phyloP scores from a whole-genome alignment of 1,140 invertebrate genomes.

The Drosophila orena region DNA sequence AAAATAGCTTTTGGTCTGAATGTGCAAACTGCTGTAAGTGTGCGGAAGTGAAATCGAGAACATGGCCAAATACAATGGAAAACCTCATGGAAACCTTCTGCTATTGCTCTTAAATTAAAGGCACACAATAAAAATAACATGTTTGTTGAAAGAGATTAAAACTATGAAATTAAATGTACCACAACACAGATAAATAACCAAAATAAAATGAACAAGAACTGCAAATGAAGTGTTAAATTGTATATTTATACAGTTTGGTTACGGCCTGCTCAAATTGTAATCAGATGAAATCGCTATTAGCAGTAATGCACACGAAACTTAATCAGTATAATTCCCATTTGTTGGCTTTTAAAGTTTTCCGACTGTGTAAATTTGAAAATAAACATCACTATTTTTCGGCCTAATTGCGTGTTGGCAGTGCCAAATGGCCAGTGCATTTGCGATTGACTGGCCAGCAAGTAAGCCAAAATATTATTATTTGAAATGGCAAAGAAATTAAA shows the following conservation, averaged over 20 bases:
- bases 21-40: not conserved
- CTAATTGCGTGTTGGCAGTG: conserved; percentile 31
- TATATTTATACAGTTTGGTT: not conserved
- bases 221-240: not conserved
- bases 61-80: not conserved
- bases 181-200: not conserved
- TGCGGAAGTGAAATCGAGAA: conserved; percentile 1
- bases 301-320: conserved; percentile 25
- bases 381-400: conserved; percentile 39
- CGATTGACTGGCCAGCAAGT: conserved; percentile 14
- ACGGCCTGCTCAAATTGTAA: conserved; percentile 1
- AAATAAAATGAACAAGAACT: no score
- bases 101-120: no score
- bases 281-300: conserved; percentile 19
- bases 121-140: no score
- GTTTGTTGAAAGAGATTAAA: no score
- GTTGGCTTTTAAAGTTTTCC: conserved; percentile 21
- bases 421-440: conserved; percentile 34
- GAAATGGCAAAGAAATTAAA: conserved; percentile 41
- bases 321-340: conserved; percentile 33
- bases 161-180: no score
- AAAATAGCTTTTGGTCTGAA: not conserved
- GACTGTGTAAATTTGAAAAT: conserved; percentile 49
- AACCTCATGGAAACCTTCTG: no score
- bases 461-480: conserved; percentile 47